Evolutionary conservation across 2,888 invertebrate species (phyloP).

Genomic region (Spodoptera picta): DNA sequence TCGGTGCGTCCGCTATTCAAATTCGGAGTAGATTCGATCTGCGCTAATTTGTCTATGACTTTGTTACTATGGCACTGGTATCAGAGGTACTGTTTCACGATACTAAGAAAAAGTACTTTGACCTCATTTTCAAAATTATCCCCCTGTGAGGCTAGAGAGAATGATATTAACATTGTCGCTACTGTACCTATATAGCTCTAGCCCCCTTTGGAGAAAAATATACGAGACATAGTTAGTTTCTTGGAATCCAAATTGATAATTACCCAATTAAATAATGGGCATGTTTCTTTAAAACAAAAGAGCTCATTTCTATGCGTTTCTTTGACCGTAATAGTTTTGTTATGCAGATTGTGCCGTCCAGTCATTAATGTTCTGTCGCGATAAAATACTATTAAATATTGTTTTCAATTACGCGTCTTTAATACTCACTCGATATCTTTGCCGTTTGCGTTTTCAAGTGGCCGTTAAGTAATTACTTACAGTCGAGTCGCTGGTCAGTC

Average conservation of each 20-base stretch:
- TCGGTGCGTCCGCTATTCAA: conserved; percentile 77
- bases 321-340: conserved; percentile 64
- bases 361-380: conserved; percentile 52
- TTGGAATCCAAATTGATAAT: conserved; percentile 70
- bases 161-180: no score
- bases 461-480: conserved; percentile 52
- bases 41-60: conserved; percentile 86
- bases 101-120: no score
- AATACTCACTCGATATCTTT: conserved; percentile 52
- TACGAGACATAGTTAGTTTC: conserved; percentile 44
- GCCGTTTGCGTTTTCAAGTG: conserved; percentile 50
- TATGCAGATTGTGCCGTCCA: conserved; percentile 53
- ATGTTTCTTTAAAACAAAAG: conserved; percentile 72
- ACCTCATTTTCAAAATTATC: no score
- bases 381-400: conserved; percentile 59
- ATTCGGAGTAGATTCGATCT: conserved; percentile 83
- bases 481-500: conserved; percentile 19
- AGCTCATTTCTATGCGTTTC: conserved; percentile 58
- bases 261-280: conserved; percentile 67
- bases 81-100: no score
- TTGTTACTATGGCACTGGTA: conserved; percentile 5
- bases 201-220: no score
- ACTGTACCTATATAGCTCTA: no score
- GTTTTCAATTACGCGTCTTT: conserved; percentile 62
- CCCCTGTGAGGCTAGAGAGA: no score